Evolutionary conservation across 2,113 vertebrate species (phyloP), one percentile per base, ranked within the genome.

Genomic region (Hemicordylus capensis): DNA sequence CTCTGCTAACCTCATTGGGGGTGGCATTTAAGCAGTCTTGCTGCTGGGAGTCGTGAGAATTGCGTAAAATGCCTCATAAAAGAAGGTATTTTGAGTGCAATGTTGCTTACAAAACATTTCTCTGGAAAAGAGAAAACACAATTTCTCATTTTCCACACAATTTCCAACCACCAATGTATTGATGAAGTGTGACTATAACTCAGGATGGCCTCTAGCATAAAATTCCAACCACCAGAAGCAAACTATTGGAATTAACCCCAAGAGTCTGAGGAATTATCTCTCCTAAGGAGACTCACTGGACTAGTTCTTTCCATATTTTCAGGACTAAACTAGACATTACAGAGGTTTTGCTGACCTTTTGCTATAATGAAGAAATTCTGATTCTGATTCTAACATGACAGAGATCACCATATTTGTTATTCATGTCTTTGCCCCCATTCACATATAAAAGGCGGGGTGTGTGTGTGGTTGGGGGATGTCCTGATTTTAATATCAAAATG

Each of bases 81-180:
- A 81, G 4, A 74, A 83, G 37, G n/a, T 28, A 56, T 56, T 56
- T 56, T 76, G 31, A 37, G 19, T n/a, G 19, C 84, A 51, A 85
- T 26, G 44, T 19, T 59, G 46, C 67, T 67, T 80, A 15, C 26
- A 61, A 61, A 34, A 34, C 11, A 44, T 24, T 82, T 64, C 3
- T 76, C 85, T 80, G 48, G 20, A 39, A 39, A 58, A 4, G 6
- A 31, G 15, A 51, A 11, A 20, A 6, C 61, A 59, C 26, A 91
- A 70, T 87, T 76, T 42, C 72, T 42, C 22, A 48, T 61, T 37
- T 85, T 83, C 76, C 61, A 83, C 12, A 83, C 69, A 64, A n/a
- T 56, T 2, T 64, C 64, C 75, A 76, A 75, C 19, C 34, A 51
- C 1, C 11, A 34, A 10, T 75, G 56, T 39, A 84, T 39, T 73